These are phyloP conservation scores for Irena cyanogastra DNA, from an alignment of 2,113 vertebrate species.

Conservation along the genomic window DNA sequence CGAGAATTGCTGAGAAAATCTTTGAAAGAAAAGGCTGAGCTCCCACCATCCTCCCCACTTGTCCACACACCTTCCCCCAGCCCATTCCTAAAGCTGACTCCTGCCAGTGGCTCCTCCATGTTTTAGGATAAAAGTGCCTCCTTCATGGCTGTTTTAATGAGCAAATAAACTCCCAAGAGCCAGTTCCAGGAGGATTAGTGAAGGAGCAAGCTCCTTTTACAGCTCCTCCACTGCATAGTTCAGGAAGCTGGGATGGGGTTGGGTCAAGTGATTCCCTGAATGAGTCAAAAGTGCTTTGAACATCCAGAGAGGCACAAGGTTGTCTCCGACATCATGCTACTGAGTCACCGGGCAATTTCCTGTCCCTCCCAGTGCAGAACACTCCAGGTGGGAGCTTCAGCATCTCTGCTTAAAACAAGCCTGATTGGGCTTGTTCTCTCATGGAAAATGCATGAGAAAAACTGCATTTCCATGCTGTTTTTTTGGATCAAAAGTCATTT, in stretches of 20 bases:
- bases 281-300: not conserved
- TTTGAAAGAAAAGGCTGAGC: not conserved
- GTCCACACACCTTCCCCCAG: not conserved
- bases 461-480: not conserved
- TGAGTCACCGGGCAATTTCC: constrained; percentile 1
- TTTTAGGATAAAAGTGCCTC: not conserved
- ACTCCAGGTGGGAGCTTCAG: not conserved
- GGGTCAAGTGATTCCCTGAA: not conserved
- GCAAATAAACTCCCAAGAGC: not conserved
- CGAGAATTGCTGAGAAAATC: not conserved
- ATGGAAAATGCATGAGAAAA: constrained; percentile 55
- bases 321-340: not conserved
- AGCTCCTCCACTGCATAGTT: not conserved
- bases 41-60: not conserved
- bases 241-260: not conserved
- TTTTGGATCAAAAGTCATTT: not conserved
- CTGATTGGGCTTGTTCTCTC: constrained; percentile 15
- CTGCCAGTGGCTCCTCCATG: not conserved
- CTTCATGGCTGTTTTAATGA: not conserved
- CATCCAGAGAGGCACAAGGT: not conserved
- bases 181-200: not conserved
- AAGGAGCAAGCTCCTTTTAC: not conserved
- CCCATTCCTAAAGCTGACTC: not conserved
- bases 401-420: constrained; percentile 7
- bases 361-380: not conserved